phyloP scores from a whole-genome alignment of 2,113 vertebrate species.

The Corapipo altera region DNA sequence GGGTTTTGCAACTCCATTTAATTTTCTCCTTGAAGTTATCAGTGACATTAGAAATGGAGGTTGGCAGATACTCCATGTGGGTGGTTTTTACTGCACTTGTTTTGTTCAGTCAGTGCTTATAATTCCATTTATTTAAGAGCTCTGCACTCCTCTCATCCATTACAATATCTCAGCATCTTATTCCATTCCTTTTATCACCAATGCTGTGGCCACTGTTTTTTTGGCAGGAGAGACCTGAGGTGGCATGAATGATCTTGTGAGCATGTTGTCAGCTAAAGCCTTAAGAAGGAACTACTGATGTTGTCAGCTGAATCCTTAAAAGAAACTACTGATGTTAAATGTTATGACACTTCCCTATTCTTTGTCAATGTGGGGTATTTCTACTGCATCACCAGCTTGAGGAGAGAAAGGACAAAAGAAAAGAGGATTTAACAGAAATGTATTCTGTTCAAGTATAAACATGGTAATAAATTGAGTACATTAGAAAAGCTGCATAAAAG shows the following conservation, averaged over 20 bases:
- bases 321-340: background rate
- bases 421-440: background rate
- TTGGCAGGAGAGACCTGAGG: background rate
- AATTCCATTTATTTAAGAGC: conserved; percentile 15
- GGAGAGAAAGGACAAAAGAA: background rate
- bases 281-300: background rate
- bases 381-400: background rate
- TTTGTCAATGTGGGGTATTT: background rate
- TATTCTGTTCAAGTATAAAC: background rate
- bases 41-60: conserved; percentile 42
- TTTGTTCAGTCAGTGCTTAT: conserved; percentile 11
- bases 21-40: conserved; percentile 62
- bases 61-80: conserved; percentile 35
- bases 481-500: background rate
- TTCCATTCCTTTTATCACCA: background rate
- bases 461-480: background rate
- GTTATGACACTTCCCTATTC: background rate
- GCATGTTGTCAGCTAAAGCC: background rate
- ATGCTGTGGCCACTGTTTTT: background rate
- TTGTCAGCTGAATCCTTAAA: background rate
- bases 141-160: background rate
- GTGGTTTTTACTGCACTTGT: conserved; percentile 25
- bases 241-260: background rate
- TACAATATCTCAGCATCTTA: background rate
- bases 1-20: conserved; percentile 14